Conservation (phyloP, 2,888 invertebrate species). For the Euzophera pinguis region DNA sequence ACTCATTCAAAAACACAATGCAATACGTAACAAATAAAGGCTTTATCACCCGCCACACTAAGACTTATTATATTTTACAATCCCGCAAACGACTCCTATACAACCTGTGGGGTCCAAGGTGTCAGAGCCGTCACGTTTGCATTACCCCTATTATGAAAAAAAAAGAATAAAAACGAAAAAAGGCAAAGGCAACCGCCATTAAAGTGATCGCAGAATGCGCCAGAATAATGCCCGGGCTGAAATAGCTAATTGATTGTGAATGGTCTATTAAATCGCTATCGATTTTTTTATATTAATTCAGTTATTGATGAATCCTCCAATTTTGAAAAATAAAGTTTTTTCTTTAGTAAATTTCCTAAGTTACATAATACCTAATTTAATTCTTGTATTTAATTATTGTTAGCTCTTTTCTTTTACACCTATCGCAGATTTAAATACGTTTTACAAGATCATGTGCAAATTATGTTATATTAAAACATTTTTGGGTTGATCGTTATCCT, state of each 20-base stretch:
- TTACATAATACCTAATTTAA: too few species aligned
- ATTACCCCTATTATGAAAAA: conserved; percentile 70
- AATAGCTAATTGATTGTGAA: conserved; percentile 75
- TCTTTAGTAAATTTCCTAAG: too few species aligned
- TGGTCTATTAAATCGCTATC: conserved; percentile 54
- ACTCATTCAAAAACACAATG: conserved; percentile 25
- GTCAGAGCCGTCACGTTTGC: conserved; percentile 72
- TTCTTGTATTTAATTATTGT: too few species aligned
- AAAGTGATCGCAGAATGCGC: conserved; percentile 41
- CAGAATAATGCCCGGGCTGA: conserved; percentile 51
- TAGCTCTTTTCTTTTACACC: too few species aligned
- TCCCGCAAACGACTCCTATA: conserved; percentile 65
- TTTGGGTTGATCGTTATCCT: too few species aligned
- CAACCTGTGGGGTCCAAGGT: conserved; percentile 74
- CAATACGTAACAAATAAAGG: conserved; percentile 29
- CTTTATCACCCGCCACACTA: conserved; percentile 38
- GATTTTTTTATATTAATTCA: conserved; percentile 32
- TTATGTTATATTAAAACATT: too few species aligned
- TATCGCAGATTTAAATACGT: too few species aligned
- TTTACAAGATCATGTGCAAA: too few species aligned
- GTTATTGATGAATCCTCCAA: neutral
- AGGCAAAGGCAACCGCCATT: conserved; percentile 62
- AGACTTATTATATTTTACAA: conserved; percentile 69
- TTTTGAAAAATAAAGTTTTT: neutral
- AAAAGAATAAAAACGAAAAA: conserved; percentile 43